phyloP scores from a whole-genome alignment of 2,888 invertebrate genomes.

The Phytoseiulus persimilis region DNA sequence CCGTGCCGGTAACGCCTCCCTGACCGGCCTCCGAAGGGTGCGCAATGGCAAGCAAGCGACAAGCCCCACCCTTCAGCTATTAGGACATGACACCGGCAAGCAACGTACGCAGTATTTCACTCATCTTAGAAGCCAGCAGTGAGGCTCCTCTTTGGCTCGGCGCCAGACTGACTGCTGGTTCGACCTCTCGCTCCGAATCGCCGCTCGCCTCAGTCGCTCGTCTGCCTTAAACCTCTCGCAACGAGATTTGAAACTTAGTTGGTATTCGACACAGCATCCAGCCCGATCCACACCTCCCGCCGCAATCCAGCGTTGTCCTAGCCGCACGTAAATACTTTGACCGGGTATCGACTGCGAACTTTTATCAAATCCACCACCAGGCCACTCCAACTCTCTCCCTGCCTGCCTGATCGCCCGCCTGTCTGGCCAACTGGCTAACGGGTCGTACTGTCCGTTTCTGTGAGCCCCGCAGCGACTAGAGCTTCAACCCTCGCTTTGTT shows the following conservation, averaged over 20 bases:
- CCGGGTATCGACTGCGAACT: background rate
- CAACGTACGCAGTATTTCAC: background rate
- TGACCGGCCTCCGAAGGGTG: no score
- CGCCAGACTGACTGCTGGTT: background rate
- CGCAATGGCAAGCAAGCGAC: background rate
- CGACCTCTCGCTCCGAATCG: background rate
- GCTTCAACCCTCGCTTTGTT: background rate
- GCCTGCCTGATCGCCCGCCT: background rate
- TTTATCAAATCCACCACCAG: background rate
- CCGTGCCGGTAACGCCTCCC: no score
- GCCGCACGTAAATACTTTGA: background rate
- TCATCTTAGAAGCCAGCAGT: background rate
- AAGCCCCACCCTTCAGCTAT: background rate
- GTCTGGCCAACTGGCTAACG: background rate
- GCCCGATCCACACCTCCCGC: background rate
- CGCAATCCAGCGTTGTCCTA: no score
- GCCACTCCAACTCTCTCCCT: background rate
- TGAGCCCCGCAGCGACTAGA: background rate
- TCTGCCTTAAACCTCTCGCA: background rate
- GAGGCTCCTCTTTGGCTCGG: background rate
- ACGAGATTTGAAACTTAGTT: slow-evolving; percentile 5
- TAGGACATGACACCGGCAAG: background rate
- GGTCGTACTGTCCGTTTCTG: background rate
- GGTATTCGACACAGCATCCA: background rate
- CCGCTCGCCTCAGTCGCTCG: background rate